Conservation (phyloP, 2,797 vertebrate genomes). For the Sebastes minor region DNA sequence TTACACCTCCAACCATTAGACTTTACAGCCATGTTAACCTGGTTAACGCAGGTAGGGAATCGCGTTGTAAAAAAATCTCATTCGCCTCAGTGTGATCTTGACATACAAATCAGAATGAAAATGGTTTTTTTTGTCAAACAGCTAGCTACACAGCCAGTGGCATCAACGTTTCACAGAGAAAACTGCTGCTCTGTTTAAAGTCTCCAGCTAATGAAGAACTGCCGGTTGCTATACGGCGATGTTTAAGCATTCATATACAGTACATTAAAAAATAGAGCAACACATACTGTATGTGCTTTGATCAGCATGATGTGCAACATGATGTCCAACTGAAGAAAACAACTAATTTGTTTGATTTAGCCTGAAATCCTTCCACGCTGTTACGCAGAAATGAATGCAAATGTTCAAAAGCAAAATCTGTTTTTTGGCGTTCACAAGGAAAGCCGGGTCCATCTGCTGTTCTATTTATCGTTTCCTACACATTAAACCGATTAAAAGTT, state of each 20-base stretch:
- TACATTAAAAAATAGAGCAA: no score
- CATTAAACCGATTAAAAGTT: slow-evolving; percentile 68
- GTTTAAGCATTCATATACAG: neutral
- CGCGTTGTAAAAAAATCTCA: slow-evolving; percentile 51
- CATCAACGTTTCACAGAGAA: neutral
- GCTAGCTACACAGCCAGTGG: neutral
- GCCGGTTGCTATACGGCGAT: neutral
- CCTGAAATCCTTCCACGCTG: neutral
- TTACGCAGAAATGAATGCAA: slow-evolving; percentile 6
- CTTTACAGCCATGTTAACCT: slow-evolving; percentile 73
- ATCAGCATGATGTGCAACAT: neutral
- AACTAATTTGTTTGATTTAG: neutral
- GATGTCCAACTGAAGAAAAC: neutral
- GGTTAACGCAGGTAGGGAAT: slow-evolving; percentile 51
- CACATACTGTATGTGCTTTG: neutral
- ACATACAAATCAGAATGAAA: slow-evolving; percentile 24
- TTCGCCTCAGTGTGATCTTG: slow-evolving; percentile 45
- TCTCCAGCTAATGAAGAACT: neutral
- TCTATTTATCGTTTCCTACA: slow-evolving; percentile 69
- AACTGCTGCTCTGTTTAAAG: neutral
- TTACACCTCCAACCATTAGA: slow-evolving; percentile 77
- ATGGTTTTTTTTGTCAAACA: neutral
- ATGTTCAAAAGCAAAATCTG: slow-evolving; percentile 68
- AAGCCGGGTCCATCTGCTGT: slow-evolving; percentile 56
- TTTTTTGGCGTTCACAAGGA: slow-evolving; percentile 56